Percentiles rank a stretch among this genome's conserved stretches.
Evolutionary conservation across 2,888 invertebrate species (phyloP).

Genomic region (Aporophyla nigra): DNA sequence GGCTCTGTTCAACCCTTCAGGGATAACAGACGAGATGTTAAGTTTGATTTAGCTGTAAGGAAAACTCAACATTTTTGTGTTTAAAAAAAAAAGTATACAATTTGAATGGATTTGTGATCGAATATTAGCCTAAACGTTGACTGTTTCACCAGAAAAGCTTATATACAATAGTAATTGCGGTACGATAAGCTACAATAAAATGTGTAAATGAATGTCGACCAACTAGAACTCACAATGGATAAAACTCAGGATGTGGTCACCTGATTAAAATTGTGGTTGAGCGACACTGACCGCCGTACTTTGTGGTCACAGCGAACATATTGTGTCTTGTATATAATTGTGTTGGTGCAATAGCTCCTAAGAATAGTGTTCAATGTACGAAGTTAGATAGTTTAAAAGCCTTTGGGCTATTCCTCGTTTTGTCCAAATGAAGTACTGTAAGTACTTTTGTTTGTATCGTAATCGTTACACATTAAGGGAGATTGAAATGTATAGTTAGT

Average conservation of each 20-base stretch:
- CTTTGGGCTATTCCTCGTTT: slow-evolving; percentile 9
- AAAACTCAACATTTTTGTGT: neutral
- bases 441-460: slow-evolving; percentile 7
- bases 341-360: slow-evolving; percentile 19
- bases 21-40: neutral
- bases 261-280: slow-evolving; percentile 36
- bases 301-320: slow-evolving; percentile 40
- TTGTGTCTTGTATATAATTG: slow-evolving; percentile 24
- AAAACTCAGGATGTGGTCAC: slow-evolving; percentile 51
- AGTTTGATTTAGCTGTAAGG: neutral
- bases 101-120: neutral
- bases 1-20: neutral
- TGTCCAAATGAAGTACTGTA: neutral
- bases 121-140: neutral
- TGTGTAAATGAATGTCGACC: slow-evolving; percentile 1
- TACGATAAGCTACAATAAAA: neutral
- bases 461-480: neutral
- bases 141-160: neutral
- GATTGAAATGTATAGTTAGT: neutral
- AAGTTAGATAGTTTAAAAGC: neutral
- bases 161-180: neutral
- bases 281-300: slow-evolving; percentile 9
- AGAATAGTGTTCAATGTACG: neutral
- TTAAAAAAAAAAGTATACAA: neutral
- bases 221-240: neutral